These are phyloP conservation scores for Petrocephalus schoutedeni DNA, from an alignment of 2,797 vertebrate species.

Conservation along the genomic window DNA sequence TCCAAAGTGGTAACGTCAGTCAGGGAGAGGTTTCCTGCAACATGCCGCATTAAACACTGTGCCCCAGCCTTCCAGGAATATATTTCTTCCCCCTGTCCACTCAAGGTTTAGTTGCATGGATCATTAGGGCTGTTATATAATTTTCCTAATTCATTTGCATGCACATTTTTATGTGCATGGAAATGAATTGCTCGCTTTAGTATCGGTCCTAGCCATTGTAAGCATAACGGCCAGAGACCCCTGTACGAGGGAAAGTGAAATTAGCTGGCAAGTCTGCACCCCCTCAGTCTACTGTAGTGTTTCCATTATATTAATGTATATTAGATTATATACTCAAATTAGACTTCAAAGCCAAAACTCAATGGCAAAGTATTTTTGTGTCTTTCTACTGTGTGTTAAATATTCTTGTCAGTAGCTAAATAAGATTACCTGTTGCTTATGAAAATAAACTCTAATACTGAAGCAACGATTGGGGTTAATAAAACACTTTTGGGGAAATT, in stretches of 20 bases:
- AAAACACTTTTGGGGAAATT: neutral
- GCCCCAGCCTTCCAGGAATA: neutral
- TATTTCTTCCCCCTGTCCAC: neutral
- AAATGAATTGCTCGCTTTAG: neutral
- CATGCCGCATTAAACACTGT: neutral
- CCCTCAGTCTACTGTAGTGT: neutral
- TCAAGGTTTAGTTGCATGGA: neutral
- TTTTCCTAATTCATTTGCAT: neutral
- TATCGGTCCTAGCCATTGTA: neutral
- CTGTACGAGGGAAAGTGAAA: neutral
- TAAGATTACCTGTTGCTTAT: neutral
- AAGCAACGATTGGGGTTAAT: neutral
- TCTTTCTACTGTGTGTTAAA: neutral
- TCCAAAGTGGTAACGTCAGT: slow-evolving; percentile 9
- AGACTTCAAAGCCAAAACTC: neutral
- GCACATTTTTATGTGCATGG: neutral
- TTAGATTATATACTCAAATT: neutral
- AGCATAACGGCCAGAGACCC: neutral
- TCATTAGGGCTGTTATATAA: neutral
- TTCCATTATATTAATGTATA: neutral
- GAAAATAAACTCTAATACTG: neutral
- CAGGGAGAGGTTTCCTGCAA: slow-evolving; percentile 10
- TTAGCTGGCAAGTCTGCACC: neutral
- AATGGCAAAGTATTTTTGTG: neutral
- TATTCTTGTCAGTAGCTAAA: neutral